Evolutionary conservation across 2,113 vertebrate genomes (phyloP).

Genomic region (Kryptolebias marmoratus): DNA sequence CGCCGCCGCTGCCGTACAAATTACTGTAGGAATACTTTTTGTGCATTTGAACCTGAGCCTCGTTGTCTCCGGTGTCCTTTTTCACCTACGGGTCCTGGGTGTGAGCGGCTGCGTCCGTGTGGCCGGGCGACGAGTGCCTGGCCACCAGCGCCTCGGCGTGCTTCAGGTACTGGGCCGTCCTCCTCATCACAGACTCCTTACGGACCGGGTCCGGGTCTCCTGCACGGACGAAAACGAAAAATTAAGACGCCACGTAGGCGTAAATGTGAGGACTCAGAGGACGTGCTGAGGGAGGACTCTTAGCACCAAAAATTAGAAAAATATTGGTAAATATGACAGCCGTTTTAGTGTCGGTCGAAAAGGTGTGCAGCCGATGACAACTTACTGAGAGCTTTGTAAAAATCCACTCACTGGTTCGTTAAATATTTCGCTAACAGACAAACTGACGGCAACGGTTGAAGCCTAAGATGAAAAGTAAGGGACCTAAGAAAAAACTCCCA

Average conservation of each 20-base stretch:
- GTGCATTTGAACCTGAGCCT: constrained; percentile 39
- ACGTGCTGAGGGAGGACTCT: too few species aligned
- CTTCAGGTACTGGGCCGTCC: constrained; percentile 85
- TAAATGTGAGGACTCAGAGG: too few species aligned
- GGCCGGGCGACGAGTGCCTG: constrained; percentile 65
- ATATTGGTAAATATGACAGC: accelerated
- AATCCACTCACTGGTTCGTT: background rate
- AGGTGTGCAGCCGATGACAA: too few species aligned
- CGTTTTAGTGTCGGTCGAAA: too few species aligned
- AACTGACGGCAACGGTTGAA: too few species aligned
- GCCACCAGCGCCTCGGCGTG: constrained; percentile 85
- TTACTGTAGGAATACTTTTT: background rate
- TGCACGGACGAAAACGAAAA: constrained; percentile 47
- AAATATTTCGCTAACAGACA: too few species aligned
- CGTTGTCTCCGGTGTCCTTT: background rate
- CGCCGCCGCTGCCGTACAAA: constrained; percentile 1
- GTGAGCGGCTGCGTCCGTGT: constrained; percentile 27
- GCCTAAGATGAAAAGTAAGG: too few species aligned
- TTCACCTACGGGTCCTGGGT: constrained; percentile 18
- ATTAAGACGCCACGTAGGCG: too few species aligned
- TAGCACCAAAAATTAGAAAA: background rate
- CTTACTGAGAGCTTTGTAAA: background rate
- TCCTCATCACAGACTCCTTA: constrained; percentile 84
- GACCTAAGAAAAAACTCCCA: too few species aligned
- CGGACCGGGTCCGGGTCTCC: constrained; percentile 83